Base-by-base conservation (phyloP, 2,113 vertebrate species). In the Chelonoidis abingdonii region DNA sequence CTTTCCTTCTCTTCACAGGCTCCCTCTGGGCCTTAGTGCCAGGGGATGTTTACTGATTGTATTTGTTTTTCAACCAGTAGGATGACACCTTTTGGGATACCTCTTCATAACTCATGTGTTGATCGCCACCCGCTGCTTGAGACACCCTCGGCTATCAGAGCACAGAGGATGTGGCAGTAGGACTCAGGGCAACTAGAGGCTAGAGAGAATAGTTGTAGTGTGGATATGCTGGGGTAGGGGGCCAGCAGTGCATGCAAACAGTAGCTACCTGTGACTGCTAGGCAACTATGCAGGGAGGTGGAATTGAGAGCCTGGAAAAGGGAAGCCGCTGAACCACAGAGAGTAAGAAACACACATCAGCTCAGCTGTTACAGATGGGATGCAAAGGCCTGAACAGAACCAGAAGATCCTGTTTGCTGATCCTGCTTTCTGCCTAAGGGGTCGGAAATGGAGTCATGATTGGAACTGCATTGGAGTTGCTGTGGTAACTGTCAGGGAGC, bases 41-140 rank as follows among this genome's bases (percentile, higher is more conserved):
- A 19, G 53, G 27, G 10, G 9, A 0, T 81, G 75, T 8, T 5
- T 92, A 72, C 19, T 72, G n/a, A 72, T 72, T 65, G 62, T 17
- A 19, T 35, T 38, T 38, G 35, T 9, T 94, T 49, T 76, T 89
- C 47, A 78, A 44, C 13, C 75, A 85, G 47, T 29, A 52, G 81
- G 47, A 41, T 81, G 29, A 0, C 4, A 59, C 41, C 10, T 25
- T 65, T 65, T 49, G 9, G n/a, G n/a, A 38, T 27, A 47, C 41
- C 41, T 10, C 24, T 25, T 78, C 41, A 24, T 47, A 78, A 78
- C 41, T 25, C 5, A 27, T 14, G 41, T 44, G 22, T 47, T 76
- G 24, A 41, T 76, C 75, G 47, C 75, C 25, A 44, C 38, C 12
- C 11, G 14, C 75, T 44, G 75, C 16, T 38, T 38, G 44, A 47